These are phyloP conservation scores for Pararge aegeria DNA, from an alignment of 1,140 invertebrate species.

Conservation along the genomic window DNA sequence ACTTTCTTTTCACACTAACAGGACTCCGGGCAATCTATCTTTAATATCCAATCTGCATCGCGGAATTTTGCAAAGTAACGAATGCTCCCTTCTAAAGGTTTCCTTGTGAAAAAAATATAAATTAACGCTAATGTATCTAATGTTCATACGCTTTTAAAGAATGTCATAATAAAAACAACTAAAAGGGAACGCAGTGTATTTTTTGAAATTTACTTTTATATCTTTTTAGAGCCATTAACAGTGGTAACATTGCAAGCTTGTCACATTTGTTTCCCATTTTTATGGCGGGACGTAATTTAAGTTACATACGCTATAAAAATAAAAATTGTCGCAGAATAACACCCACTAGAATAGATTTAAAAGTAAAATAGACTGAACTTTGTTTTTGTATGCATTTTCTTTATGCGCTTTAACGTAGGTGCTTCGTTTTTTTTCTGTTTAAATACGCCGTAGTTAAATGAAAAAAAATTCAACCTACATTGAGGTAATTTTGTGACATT, in stretches of 20 bases:
- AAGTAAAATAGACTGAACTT: not conserved
- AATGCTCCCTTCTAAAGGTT: too few species aligned
- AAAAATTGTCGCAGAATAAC: slow-evolving; percentile 4
- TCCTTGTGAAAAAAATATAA: not conserved
- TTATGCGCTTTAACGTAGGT: too few species aligned
- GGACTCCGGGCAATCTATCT: too few species aligned
- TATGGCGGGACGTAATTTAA: slow-evolving; percentile 20
- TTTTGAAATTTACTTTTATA: slow-evolving; percentile 9
- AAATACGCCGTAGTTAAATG: too few species aligned
- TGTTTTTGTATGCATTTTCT: too few species aligned
- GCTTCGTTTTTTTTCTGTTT: too few species aligned
- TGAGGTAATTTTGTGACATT: too few species aligned
- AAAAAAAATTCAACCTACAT: too few species aligned
- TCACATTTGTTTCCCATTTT: slow-evolving; percentile 20
- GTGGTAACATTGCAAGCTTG: slow-evolving; percentile 9
- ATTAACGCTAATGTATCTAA: not conserved
- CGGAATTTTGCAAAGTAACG: too few species aligned
- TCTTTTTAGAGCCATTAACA: slow-evolving; percentile 18
- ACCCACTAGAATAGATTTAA: not conserved
- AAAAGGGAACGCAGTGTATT: slow-evolving; percentile 4
- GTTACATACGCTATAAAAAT: slow-evolving; percentile 16
- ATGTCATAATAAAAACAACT: slow-evolving; percentile 6
- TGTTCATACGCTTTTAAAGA: not conserved
- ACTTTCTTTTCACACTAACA: too few species aligned
- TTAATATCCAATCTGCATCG: too few species aligned